A percentile compares a stretch with the other conserved stretches of the same genome.
These are phyloP conservation scores for Oryctolagus cuniculus DNA, from an alignment of 2,113 vertebrate species.

Conservation along the genomic window DNA sequence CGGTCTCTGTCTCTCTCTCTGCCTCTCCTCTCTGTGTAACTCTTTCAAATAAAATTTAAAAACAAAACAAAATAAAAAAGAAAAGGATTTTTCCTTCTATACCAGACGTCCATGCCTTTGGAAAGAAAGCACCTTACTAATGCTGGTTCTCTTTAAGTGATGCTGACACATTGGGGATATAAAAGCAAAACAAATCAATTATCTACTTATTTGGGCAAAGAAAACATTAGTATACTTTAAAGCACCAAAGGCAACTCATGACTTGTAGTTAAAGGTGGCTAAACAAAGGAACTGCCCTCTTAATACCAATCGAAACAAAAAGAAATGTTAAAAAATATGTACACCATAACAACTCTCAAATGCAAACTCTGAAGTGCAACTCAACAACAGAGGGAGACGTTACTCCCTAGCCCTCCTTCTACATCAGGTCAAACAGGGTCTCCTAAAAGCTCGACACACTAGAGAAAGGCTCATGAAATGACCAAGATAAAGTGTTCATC, in stretches of 20 bases:
- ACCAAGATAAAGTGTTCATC: background rate
- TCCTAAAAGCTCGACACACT: too few species aligned
- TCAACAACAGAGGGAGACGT: background rate
- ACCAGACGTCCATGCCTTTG: background rate
- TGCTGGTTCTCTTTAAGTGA: background rate
- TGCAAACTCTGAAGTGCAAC: background rate
- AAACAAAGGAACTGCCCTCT: conserved; percentile 4
- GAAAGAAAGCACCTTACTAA: conserved; percentile 2
- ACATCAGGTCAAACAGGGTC: background rate
- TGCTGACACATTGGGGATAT: background rate
- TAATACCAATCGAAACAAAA: background rate
- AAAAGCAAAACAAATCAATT: conserved; percentile 17
- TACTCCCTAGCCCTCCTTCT: background rate
- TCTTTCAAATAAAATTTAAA: too few species aligned
- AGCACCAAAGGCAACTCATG: background rate
- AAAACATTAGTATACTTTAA: background rate
- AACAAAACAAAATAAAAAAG: background rate
- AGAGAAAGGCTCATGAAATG: background rate
- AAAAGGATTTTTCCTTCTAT: background rate
- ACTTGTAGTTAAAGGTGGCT: background rate
- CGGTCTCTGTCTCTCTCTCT: too few species aligned
- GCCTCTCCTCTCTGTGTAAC: too few species aligned
- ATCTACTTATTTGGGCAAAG: conserved; percentile 19
- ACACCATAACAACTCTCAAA: background rate
- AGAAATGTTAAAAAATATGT: background rate